These are phyloP conservation scores for Resseliella maxima DNA, from an alignment of 2,888 invertebrate species.

Conservation along the genomic window DNA sequence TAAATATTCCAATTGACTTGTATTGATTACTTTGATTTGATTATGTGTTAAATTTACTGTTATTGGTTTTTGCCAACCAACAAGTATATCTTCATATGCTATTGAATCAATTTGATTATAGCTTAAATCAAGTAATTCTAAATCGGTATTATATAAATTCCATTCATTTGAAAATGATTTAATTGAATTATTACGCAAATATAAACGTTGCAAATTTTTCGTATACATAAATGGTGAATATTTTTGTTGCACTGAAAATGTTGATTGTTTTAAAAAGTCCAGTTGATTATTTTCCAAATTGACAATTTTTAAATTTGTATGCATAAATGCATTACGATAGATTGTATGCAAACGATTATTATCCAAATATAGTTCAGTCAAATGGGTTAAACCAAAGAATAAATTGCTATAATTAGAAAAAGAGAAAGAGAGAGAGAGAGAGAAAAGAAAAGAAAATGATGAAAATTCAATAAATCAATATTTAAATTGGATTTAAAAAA, in stretches of 20 bases:
- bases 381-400: constrained; percentile 66
- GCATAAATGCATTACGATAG: constrained; percentile 69
- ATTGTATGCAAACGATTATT: constrained; percentile 69
- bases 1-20: background rate
- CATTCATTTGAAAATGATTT: constrained; percentile 74
- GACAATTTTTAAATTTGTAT: constrained; percentile 69
- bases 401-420: constrained; percentile 58
- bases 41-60: constrained; percentile 71
- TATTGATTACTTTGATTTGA: constrained; percentile 67
- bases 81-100: constrained; percentile 64
- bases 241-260: background rate
- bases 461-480: constrained; percentile 35
- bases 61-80: constrained; percentile 65
- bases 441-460: background rate
- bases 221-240: constrained; percentile 73
- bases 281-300: constrained; percentile 71
- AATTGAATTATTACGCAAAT: constrained; percentile 75
- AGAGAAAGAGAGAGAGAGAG: background rate
- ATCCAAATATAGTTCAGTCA: constrained; percentile 69
- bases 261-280: constrained; percentile 64
- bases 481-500: constrained; percentile 45
- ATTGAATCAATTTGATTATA: constrained; percentile 72
- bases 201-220: constrained; percentile 70
- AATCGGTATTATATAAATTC: constrained; percentile 70
- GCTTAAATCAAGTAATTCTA: constrained; percentile 75